Percentiles rank a stretch among this genome's conserved stretches.
These are phyloP conservation scores for Myotis findleyi DNA, from an alignment of 2,797 vertebrate genomes.

Conservation along the genomic window DNA sequence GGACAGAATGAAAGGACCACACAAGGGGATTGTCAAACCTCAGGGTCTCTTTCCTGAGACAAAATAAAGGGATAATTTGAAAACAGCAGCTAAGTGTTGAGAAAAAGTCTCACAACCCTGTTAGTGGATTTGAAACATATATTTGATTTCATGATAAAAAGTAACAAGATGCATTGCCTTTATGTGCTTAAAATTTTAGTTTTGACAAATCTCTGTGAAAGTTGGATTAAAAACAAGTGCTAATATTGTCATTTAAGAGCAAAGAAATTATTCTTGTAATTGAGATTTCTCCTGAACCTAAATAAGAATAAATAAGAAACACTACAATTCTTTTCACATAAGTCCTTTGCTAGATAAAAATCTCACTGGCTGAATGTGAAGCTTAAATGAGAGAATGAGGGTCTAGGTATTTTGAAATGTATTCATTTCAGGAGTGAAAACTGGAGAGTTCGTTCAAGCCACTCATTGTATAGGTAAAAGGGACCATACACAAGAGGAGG, in stretches of 20 bases:
- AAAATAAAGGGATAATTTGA: conserved; percentile 63
- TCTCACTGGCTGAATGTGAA: conserved; percentile 53
- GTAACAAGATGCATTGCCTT: conserved; percentile 62
- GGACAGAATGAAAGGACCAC: conserved; percentile 72
- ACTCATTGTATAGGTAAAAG: conserved; percentile 1
- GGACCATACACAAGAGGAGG: not conserved
- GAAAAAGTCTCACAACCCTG: not conserved
- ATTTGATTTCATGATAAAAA: conserved; percentile 79
- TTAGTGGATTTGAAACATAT: conserved; percentile 54
- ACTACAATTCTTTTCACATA: not conserved
- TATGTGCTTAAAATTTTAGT: conserved; percentile 55
- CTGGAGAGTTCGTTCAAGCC: not conserved
- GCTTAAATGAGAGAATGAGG: conserved; percentile 56
- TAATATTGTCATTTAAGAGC: conserved; percentile 14
- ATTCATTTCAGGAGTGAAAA: conserved; percentile 64
- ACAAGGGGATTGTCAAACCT: conserved; percentile 49
- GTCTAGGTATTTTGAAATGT: conserved; percentile 54
- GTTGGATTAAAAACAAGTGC: conserved; percentile 10
- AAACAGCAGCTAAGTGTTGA: conserved; percentile 63
- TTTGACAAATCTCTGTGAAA: conserved; percentile 60
- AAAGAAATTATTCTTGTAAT: conserved; percentile 47
- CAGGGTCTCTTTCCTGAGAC: conserved; percentile 57
- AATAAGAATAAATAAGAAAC: conserved; percentile 50
- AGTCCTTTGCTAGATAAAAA: conserved; percentile 58
- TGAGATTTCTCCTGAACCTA: conserved; percentile 30